Evolutionary conservation across 2,797 vertebrate species (phyloP).

Genomic region (Anguilla megastoma): DNA sequence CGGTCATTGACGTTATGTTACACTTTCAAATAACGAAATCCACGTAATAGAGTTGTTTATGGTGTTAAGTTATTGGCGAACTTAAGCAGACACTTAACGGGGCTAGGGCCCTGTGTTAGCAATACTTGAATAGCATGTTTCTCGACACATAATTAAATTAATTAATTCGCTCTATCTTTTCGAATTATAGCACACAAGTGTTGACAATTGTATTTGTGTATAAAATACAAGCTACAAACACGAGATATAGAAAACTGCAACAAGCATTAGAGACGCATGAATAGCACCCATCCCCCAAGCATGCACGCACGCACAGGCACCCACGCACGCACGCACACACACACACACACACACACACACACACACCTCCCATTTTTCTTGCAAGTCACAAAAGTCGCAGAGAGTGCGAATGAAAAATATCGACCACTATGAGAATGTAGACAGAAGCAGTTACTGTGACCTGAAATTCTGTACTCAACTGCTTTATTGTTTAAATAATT

Average conservation of each 20-base stretch:
- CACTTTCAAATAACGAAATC: background rate
- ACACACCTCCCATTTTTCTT: conserved; percentile 45
- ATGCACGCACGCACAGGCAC: conserved; percentile 48
- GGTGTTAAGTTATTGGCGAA: background rate
- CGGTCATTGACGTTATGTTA: background rate
- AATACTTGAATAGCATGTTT: conserved; percentile 26
- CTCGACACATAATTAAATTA: conserved; percentile 17
- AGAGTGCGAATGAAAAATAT: conserved; percentile 72
- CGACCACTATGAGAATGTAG: conserved; percentile 80
- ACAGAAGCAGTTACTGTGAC: conserved; percentile 66
- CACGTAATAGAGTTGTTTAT: background rate
- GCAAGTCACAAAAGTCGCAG: conserved; percentile 54
- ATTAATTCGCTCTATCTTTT: conserved; percentile 1
- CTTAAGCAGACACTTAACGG: background rate
- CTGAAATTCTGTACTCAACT: background rate
- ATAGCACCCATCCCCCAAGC: conserved; percentile 46
- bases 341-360: conserved; percentile 53
- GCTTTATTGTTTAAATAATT: conserved; percentile 16
- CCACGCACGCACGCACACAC: conserved; percentile 45
- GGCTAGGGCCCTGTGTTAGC: background rate
- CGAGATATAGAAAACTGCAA: conserved; percentile 37
- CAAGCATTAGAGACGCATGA: conserved; percentile 62
- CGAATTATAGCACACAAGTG: background rate
- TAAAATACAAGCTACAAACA: conserved; percentile 44
- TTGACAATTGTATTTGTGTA: conserved; percentile 31